Percentiles rank a stretch among this genome's conserved stretches.
phyloP scores from a whole-genome alignment of 2,113 vertebrate species.

The human (Homo sapiens) region DNA sequence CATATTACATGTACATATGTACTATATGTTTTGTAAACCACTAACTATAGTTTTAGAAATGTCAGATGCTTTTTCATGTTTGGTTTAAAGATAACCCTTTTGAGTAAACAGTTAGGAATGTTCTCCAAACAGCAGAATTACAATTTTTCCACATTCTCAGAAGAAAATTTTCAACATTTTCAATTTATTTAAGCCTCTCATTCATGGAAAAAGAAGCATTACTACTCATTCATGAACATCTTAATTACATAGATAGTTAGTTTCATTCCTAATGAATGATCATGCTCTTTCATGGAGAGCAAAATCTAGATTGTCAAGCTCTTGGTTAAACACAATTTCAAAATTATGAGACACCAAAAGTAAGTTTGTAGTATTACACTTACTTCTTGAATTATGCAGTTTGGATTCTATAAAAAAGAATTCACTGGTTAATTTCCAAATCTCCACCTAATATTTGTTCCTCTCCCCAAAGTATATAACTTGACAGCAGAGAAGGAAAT shows the following conservation, averaged over 20 bases:
- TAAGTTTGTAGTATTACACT: slow-evolving; percentile 13
- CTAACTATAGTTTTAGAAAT: slow-evolving; percentile 31
- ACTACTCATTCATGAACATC: neutral
- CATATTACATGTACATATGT: too few relatives aligned
- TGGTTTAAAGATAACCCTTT: neutral
- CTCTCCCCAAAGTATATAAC: neutral
- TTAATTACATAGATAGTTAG: neutral
- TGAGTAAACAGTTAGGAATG: neutral
- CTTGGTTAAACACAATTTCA: neutral
- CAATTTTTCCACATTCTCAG: neutral
- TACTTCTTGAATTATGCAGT: slow-evolving; percentile 16
- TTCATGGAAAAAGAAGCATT: neutral
- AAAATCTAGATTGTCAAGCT: neutral
- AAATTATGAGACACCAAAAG: slow-evolving; percentile 38
- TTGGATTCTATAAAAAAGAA: neutral
- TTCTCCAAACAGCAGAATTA: neutral
- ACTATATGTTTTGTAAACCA: neutral
- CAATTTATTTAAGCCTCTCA: neutral
- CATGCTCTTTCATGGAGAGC: neutral
- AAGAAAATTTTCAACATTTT: neutral
- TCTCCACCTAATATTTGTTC: neutral
- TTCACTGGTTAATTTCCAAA: neutral
- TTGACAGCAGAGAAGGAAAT: neutral
- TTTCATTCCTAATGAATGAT: neutral
- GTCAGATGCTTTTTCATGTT: neutral